A percentile compares a stretch with the other conserved stretches of the same genome.
Evolutionary conservation across 2,113 vertebrate species (phyloP).

Genomic region (Condylura cristata): DNA sequence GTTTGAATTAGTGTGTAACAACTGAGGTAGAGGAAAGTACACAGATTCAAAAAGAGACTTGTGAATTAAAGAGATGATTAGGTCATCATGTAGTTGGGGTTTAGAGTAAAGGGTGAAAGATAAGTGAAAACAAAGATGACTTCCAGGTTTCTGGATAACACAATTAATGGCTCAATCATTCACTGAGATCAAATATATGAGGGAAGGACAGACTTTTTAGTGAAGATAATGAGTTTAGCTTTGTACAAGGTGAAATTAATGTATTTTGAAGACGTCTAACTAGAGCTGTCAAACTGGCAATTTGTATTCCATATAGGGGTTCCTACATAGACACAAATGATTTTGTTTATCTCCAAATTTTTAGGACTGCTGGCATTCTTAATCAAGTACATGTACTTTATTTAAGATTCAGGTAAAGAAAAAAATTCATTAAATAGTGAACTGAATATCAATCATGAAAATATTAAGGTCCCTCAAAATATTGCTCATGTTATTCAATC

Average conservation of each 20-base stretch:
- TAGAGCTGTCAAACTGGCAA: neutral
- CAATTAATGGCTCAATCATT: neutral
- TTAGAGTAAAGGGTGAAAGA: neutral
- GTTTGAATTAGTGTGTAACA: neutral
- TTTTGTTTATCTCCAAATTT: neutral
- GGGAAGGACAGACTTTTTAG: neutral
- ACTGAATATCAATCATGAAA: neutral
- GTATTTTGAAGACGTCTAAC: neutral
- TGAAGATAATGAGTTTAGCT: neutral
- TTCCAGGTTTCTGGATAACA: neutral
- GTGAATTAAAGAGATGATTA: neutral
- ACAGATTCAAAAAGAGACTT: neutral
- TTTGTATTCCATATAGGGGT: neutral
- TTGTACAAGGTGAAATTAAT: neutral
- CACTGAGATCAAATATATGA: neutral
- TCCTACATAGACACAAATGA: neutral
- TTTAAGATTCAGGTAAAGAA: neutral
- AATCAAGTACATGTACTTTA: neutral
- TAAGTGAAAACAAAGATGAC: neutral
- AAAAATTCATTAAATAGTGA: neutral
- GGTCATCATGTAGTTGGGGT: neutral
- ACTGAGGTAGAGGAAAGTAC: neutral
- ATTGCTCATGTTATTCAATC: neutral
- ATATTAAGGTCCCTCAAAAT: neutral
- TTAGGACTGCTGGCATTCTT: neutral